Base-by-base conservation (phyloP, 2,113 vertebrate species). In the Numida meleagris region DNA sequence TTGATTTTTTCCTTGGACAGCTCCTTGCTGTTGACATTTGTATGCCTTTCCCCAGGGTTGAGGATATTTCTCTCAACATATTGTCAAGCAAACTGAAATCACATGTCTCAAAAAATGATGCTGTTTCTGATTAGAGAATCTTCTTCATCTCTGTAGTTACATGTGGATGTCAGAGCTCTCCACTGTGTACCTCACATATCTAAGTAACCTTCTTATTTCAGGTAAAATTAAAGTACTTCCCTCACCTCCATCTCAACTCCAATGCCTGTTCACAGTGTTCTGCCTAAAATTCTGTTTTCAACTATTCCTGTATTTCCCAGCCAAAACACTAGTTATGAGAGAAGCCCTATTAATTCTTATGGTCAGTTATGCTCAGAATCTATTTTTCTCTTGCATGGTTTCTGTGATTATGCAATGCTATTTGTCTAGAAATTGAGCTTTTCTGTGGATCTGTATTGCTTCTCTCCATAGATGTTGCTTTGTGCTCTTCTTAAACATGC, bases 61-160 rank as follows among this genome's bases (percentile, higher is more conserved):
- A 50, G 63, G 82, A 79, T 77, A 21, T 50, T 89, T 87, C 75
- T 82, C 72, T 81, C 71, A 72, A 82, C 89, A 75, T 93, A 93
- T 92, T 91, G 50, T 93, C 29, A 50, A 88, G 55, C 36, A 91
- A 80, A 92, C 71, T 88, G 72, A 77, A 95, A 93, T 96, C 94
- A 94, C 55, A 82, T 90, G 71, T 82, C 81, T 74, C n/a, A 36
- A 43, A 34, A 74, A 87, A 55, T 2, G 15, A 87, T 79, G 45
- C 93, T 96, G 89, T 66, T 95, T 95, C 75, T 88, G 75, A 93
- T 95, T 89, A 96, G 34, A 58, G 75, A 72, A 88, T 89, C 40
- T 14, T 88, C 93, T 86, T 79, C 77, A 31, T 95, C 67, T 87
- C 34, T 2, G 0, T 46, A 80, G 34, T 91, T 88, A 75, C 94